Evolutionary conservation across 1,140 invertebrate genomes (phyloP).

Genomic region (Drosophila nebulosa): DNA sequence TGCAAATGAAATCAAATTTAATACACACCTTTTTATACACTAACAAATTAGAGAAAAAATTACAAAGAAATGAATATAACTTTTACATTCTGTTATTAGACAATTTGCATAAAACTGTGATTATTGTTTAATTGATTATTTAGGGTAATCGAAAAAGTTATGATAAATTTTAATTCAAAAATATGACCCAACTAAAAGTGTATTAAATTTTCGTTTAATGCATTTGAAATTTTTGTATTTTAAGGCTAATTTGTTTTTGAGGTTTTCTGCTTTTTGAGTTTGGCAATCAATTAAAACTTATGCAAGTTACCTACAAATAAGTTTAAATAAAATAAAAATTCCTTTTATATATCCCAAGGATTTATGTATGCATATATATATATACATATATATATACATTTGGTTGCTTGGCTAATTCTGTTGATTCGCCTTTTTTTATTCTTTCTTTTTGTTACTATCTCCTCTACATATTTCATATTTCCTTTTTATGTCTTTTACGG

Average conservation of each 20-base stretch:
- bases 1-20: background rate
- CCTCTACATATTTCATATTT: conserved; percentile 24
- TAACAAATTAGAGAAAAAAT: background rate
- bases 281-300: background rate
- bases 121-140: no score
- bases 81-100: no score
- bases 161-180: no score
- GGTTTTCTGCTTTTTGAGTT: conserved; percentile 24
- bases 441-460: conserved; percentile 16
- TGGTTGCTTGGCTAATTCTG: background rate
- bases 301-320: background rate
- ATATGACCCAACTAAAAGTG: background rate
- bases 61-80: background rate
- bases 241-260: conserved; percentile 65
- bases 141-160: no score
- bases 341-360: no score
- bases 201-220: background rate
- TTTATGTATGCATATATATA: background rate
- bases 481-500: conserved; percentile 46
- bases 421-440: background rate
- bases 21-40: background rate
- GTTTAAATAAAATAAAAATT: no score
- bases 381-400: background rate
- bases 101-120: no score
- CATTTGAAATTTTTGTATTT: background rate